Percentiles rank a stretch among this genome's conserved stretches.
Evolutionary conservation across 2,797 vertebrate genomes (phyloP).

Genomic region (Gila robusta): DNA sequence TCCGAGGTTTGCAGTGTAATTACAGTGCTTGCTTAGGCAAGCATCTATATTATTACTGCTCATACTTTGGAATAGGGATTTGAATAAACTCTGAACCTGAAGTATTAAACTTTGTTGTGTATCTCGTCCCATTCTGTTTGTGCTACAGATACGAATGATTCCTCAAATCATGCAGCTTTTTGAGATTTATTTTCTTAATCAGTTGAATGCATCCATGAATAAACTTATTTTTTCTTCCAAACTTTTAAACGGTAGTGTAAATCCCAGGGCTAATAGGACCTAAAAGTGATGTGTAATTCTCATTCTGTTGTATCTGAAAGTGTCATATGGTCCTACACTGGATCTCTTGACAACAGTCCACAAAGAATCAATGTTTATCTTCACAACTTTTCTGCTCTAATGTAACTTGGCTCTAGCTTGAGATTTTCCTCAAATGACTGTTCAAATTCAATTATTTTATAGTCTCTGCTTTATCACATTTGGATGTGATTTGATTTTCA

Average conservation of each 20-base stretch:
- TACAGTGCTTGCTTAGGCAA: slow-evolving; percentile 26
- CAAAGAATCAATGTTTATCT: slow-evolving; percentile 14
- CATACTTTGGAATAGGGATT: slow-evolving; percentile 27
- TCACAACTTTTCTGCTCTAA: neutral
- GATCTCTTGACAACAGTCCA: neutral
- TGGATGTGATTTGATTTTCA: slow-evolving; percentile 10
- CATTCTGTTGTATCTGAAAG: neutral
- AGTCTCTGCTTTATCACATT: slow-evolving; percentile 21
- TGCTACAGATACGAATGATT: neutral
- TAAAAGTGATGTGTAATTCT: neutral
- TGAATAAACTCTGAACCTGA: neutral
- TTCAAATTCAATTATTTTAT: slow-evolving; percentile 25
- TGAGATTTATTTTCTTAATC: neutral
- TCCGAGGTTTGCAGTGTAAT: slow-evolving; percentile 19
- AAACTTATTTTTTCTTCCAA: neutral
- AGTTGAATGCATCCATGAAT: neutral
- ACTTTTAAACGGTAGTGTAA: neutral
- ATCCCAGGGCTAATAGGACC: neutral
- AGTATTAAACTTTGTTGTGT: slow-evolving; percentile 20
- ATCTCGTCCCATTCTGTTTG: neutral
- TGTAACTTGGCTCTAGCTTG: slow-evolving; percentile 14
- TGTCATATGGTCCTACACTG: neutral
- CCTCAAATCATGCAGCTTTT: neutral
- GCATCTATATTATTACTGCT: slow-evolving; percentile 37
- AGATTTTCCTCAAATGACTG: neutral